These are phyloP conservation scores for Eutolmus rufibarbis DNA, from an alignment of 2,888 invertebrate genomes.

Conservation along the genomic window DNA sequence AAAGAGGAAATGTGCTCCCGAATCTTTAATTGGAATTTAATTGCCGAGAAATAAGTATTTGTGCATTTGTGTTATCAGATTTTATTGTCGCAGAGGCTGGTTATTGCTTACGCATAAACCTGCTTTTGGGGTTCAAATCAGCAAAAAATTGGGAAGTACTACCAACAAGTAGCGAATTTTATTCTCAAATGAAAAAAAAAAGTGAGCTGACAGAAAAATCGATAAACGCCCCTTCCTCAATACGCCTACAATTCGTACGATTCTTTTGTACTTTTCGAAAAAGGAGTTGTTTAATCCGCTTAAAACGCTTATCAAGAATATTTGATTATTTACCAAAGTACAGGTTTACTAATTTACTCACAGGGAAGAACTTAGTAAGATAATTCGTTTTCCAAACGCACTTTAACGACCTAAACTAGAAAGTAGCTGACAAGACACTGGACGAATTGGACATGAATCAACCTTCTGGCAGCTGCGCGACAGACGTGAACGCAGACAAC, in stretches of 20 bases:
- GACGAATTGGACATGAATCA: neutral
- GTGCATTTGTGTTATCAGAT: neutral
- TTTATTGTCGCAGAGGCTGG: neutral
- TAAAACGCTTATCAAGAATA: neutral
- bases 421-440: conserved; percentile 6
- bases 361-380: neutral
- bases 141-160: neutral
- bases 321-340: neutral
- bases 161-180: neutral
- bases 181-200: neutral
- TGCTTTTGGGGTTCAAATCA: neutral
- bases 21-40: neutral
- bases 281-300: neutral
- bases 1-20: neutral
- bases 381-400: neutral
- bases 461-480: neutral
- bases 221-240: neutral
- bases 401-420: neutral
- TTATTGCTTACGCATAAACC: neutral
- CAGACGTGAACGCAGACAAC: neutral
- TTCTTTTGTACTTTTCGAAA: neutral
- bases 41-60: neutral
- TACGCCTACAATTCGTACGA: neutral
- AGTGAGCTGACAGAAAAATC: neutral
- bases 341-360: neutral